Evolutionary conservation across 53 echinoderm and acorn worm species (phyloP).

Genomic region (Antedon mediterranea): DNA sequence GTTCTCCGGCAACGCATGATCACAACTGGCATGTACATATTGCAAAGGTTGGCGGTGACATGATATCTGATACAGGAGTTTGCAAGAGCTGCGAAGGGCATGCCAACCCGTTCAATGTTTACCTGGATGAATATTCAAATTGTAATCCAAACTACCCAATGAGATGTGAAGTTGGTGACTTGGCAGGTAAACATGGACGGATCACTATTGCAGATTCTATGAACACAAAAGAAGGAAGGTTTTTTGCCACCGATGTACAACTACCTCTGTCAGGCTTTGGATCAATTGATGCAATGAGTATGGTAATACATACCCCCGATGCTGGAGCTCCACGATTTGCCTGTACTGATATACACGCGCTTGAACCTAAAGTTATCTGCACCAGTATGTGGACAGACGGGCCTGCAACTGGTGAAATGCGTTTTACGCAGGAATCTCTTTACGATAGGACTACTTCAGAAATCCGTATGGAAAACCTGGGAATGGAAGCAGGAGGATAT

Average conservation of each 20-base stretch:
- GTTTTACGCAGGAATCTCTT: constrained; percentile 32
- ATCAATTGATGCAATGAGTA: constrained; percentile 37
- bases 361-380: constrained; percentile 13
- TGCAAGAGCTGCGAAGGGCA: constrained; percentile 59
- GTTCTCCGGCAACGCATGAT: constrained; percentile 24
- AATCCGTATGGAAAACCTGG: constrained; percentile 31
- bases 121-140: constrained; percentile 31
- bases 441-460: constrained; percentile 36
- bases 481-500: constrained; percentile 48
- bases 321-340: constrained; percentile 35
- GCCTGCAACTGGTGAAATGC: constrained; percentile 39
- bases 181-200: constrained; percentile 52
- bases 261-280: constrained; percentile 63
- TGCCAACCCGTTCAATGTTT: constrained; percentile 62
- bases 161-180: constrained; percentile 78
- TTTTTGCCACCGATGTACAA: constrained; percentile 71
- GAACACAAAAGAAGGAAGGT: constrained; percentile 39
- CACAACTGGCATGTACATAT: constrained; percentile 96
- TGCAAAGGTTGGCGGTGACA: constrained; percentile 35
- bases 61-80: constrained; percentile 21
- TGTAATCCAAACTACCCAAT: constrained; percentile 42
- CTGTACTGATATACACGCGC: constrained; percentile 51
- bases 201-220: constrained; percentile 30
- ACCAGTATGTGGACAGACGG: constrained; percentile 28
- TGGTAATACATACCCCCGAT: constrained; percentile 55